A percentile compares a stretch with the other conserved stretches of the same genome.
Conservation (phyloP, 2,888 invertebrate genomes). For the Alloscopus bannaensis region DNA sequence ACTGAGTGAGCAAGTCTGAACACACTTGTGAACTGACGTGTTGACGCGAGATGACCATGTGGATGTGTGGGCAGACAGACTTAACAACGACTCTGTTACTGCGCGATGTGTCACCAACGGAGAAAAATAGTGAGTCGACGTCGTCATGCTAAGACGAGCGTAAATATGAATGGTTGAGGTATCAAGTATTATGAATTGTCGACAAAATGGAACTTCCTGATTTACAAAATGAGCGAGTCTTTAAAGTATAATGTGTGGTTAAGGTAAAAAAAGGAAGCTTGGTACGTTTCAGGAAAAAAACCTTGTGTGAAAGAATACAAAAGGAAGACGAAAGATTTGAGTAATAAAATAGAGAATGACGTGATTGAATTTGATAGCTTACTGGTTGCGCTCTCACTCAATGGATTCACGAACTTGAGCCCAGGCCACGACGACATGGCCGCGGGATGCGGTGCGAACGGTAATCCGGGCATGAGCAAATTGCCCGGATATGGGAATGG, state of each 20-base stretch:
- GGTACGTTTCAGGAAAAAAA: neutral
- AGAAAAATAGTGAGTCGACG: too few species aligned
- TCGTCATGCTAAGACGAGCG: slow-evolving; percentile 36
- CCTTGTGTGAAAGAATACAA: neutral
- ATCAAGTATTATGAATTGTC: slow-evolving; percentile 48
- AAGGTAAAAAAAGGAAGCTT: neutral
- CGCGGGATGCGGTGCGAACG: slow-evolving; percentile 71
- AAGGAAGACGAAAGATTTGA: neutral
- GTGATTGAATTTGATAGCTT: too few species aligned
- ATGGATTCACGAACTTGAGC: slow-evolving; percentile 69
- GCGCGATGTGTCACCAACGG: slow-evolving; percentile 51
- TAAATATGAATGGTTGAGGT: slow-evolving; percentile 33
- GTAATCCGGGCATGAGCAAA: slow-evolving; percentile 71
- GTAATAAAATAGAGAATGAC: neutral
- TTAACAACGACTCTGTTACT: too few species aligned
- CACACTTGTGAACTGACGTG: slow-evolving; percentile 38
- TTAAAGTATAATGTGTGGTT: too few species aligned
- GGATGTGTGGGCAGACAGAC: too few species aligned
- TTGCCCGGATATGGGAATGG: slow-evolving; percentile 73
- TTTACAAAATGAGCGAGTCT: slow-evolving; percentile 38
- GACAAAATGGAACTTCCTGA: slow-evolving; percentile 64
- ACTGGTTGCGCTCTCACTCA: slow-evolving; percentile 69
- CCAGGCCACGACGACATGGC: slow-evolving; percentile 70
- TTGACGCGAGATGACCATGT: slow-evolving; percentile 26
- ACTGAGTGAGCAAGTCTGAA: slow-evolving; percentile 21